These are phyloP conservation scores for Dipodomys ordii DNA, from an alignment of 2,113 vertebrate species.

Conservation along the genomic window DNA sequence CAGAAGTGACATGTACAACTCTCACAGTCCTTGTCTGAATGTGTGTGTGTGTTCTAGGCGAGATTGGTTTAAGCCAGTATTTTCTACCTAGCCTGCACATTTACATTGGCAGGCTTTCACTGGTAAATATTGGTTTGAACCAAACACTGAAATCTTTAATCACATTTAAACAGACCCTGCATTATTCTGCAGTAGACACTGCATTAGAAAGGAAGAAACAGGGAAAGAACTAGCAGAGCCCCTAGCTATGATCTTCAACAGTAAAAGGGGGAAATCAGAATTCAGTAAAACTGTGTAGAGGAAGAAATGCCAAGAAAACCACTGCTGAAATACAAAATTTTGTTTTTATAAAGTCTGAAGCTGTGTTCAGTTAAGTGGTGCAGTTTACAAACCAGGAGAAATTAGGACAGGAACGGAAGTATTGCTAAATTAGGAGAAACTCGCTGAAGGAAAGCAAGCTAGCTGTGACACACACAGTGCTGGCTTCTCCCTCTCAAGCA, in stretches of 20 bases:
- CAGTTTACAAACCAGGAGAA: conserved; percentile 69
- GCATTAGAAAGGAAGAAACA: neutral
- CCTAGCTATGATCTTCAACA: neutral
- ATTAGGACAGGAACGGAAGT: conserved; percentile 71
- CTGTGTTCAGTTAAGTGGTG: conserved; percentile 69
- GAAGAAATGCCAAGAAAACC: conserved; percentile 68
- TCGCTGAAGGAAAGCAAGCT: neutral
- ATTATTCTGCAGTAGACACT: conserved; percentile 56
- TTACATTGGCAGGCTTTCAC: conserved; percentile 79
- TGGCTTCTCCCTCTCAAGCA: conserved; percentile 57
- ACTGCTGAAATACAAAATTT: conserved; percentile 57
- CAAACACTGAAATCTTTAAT: conserved; percentile 82
- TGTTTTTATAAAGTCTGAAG: conserved; percentile 79
- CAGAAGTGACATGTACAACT: conserved; percentile 36
- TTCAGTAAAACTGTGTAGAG: conserved; percentile 56
- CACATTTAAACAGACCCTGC: conserved; percentile 74
- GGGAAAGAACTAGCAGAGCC: neutral
- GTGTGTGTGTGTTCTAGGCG: conserved; percentile 42
- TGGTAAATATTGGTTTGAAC: conserved; percentile 81
- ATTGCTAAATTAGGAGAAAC: conserved; percentile 67
- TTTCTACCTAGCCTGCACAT: conserved; percentile 76
- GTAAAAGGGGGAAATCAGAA: conserved; percentile 43
- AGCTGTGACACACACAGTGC: neutral
- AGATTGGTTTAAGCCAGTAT: conserved; percentile 71
- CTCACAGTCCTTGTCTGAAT: conserved; percentile 19